Conservation (phyloP, 2,113 vertebrate species). For the Recurvirostra avosetta region DNA sequence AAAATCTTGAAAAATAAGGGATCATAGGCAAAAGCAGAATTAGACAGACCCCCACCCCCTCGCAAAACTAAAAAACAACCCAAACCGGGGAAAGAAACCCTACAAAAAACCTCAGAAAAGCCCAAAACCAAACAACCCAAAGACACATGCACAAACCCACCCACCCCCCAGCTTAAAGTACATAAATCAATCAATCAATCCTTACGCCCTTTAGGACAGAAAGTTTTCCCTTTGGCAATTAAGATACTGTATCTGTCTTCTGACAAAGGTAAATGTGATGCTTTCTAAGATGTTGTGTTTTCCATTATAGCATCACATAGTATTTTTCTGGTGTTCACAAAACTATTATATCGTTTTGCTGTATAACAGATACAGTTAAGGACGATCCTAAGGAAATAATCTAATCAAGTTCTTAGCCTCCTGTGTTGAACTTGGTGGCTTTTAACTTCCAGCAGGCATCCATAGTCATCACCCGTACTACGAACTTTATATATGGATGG, state of each 20-base stretch:
- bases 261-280: neutral
- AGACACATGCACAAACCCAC: too few relatives aligned
- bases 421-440: neutral
- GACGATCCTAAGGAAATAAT: neutral
- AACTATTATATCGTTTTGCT: neutral
- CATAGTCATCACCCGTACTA: neutral
- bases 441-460: neutral
- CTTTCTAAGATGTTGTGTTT: neutral
- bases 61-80: too few relatives aligned
- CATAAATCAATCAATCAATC: neutral
- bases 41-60: neutral
- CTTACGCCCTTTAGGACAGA: neutral
- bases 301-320: neutral
- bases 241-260: neutral
- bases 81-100: too few relatives aligned
- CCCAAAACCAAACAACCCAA: neutral
- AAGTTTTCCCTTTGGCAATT: neutral
- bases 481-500: fast-evolving
- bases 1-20: neutral
- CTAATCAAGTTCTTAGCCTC: neutral
- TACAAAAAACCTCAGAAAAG: fast-evolving
- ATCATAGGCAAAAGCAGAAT: neutral
- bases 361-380: neutral
- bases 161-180: neutral
- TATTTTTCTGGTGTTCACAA: neutral